Evolutionary conservation across 2,888 invertebrate genomes (phyloP), one percentile per base, ranked within the genome.

Genomic region (Fabriciana adippe): DNA sequence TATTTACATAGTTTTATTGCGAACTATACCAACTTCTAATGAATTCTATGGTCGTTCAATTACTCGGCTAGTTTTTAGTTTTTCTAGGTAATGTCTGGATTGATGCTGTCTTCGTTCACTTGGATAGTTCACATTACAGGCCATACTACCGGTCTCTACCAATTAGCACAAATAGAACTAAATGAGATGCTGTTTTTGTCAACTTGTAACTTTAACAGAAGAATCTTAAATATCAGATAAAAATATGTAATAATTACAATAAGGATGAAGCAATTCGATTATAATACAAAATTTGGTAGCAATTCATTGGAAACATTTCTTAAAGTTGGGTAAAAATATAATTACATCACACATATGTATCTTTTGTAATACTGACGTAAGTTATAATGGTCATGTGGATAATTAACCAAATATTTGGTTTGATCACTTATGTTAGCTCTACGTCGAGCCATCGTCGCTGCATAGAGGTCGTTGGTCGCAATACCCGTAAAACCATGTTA

Each of bases 1-100:
- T 26, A 48, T 15, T n/a, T 48, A 57, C 35, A 41, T 16, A 41
- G 1, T 26, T 48, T 3, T 26, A 0, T 48, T 48, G 48, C n/a
- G n/a, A 59, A n/a, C 26, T 26, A 26, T 26, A 59, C 59, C 26
- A 26, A 47, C 5, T 74, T 80, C 81, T 85, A 83, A 80, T 75
- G 74, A 79, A 84, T 82, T 83, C 84, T 78, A 77, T 73, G 73
- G 79, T 82, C 57, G 79, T 78, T 77, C 77, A 77, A 75, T 73
- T 75, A 78, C 47, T 64, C 76, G 78, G 81, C 81, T 79, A 80
- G 80, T 84, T 80, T 74, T 72, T 75, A 73, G 73, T 65, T 18
- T 60, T 62, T 64, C 56, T 64, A 21, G 26, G 21, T 59, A 69
- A 31, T 53, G 56, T 21, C 64, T 67, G 53, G 64, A 61, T 67